Conservation (phyloP, 2,113 vertebrate genomes). For the Neofelis nebulosa region DNA sequence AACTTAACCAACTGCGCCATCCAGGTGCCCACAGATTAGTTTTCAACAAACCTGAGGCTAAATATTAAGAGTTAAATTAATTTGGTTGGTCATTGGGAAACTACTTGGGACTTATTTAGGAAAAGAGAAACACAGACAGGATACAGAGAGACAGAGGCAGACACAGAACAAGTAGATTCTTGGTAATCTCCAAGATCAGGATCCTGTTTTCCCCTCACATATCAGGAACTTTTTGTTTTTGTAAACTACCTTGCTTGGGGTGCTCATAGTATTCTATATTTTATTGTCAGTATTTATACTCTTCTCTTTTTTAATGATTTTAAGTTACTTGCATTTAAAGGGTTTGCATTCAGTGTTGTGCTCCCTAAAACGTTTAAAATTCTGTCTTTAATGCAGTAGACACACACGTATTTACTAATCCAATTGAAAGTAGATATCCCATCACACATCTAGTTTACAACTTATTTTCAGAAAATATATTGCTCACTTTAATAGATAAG, state of each 20-base stretch:
- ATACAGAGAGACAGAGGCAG: not conserved
- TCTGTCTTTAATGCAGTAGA: not conserved
- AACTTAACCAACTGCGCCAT: too few species aligned
- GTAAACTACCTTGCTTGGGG: not conserved
- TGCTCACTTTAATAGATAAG: not conserved
- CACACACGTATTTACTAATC: not conserved
- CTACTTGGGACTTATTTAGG: not conserved
- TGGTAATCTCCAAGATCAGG: too few species aligned
- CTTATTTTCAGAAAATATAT: not conserved
- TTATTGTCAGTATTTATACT: not conserved
- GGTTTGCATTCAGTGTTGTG: not conserved
- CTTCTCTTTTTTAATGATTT: not conserved
- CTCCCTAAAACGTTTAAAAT: not conserved
- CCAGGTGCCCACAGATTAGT: not conserved
- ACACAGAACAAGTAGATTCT: rapidly evolving
- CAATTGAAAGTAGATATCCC: not conserved
- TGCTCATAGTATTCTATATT: not conserved
- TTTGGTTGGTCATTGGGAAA: not conserved
- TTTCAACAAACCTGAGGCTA: not conserved
- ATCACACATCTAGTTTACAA: not conserved
- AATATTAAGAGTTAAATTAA: not conserved
- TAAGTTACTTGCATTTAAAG: not conserved
- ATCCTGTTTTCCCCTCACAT: not conserved
- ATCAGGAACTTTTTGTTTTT: not conserved
- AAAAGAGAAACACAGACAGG: not conserved